Base-by-base conservation (phyloP, 2,888 invertebrate species). In the Lasioglossum figueresi region DNA sequence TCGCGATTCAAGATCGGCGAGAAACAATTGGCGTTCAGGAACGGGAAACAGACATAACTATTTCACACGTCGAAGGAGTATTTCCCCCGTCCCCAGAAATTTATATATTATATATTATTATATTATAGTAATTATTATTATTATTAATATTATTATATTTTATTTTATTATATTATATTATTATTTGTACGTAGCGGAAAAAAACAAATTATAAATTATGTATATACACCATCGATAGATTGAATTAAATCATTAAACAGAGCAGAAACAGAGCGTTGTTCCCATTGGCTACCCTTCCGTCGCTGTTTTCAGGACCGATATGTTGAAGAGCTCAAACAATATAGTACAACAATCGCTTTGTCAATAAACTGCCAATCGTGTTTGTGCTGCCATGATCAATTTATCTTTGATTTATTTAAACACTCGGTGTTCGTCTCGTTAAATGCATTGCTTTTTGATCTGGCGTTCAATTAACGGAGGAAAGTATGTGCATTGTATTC, bases 181-280 rank as follows among this genome's bases (percentile, higher is more conserved):
- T 92, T 93, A 93, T 93, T 92, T 93, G 93, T 93, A 93, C 87
- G 92, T 93, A 93, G 92, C 88, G 83, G 87, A 88, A 92, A 31
- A 40, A 89, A 88, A 91, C 90, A 92, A 92, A 92, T 92, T 93
- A 93, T 94, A 93, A 94, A 93, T 93, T 93, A 92, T 94, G 93
- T 94, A 93, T 93, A 92, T 91, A 92, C 92, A 88, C 76, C 84
- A 81, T 87, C 87, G 86, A 90, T 88, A 90, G 86, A 89, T 85
- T 88, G 82, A 91, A 91, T 88, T 91, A 91, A 83, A 91, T 86
- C 76, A 89, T 88, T 88, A 90, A 90, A 90, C 76, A 86, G 68
- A 89, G 81, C 82, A 80, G 79, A 87, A 59, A 73, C 4, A 4
- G n/a, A 34, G 43, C 66, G 37, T 80, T 80, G 40, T 80, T 80